Percentiles rank a stretch among this genome's conserved stretches.
Evolutionary conservation across 2,888 invertebrate genomes (phyloP).

Genomic region (Agrenia bidenticulata): DNA sequence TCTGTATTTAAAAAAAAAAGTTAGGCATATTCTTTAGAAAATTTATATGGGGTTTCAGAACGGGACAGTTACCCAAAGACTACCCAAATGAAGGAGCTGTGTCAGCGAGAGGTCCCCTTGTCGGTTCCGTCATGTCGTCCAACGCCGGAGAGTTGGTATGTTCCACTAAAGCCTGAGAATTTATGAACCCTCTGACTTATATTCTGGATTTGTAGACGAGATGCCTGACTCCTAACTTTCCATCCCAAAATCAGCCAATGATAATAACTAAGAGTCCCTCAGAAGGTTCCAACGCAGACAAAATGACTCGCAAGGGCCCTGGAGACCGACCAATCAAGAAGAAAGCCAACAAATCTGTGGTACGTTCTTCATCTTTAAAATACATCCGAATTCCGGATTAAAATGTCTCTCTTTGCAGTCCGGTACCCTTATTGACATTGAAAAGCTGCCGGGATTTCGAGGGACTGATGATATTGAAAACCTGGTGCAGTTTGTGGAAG

Average conservation of each 20-base stretch:
- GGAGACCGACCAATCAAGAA: neutral
- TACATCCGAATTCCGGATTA: no score
- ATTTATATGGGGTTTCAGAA: no score
- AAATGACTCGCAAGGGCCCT: neutral
- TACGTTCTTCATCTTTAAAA: neutral
- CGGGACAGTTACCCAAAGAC: neutral
- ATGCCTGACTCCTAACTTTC: neutral
- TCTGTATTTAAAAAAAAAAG: no score
- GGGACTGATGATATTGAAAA: slow-evolving; percentile 1
- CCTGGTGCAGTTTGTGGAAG: slow-evolving; percentile 9
- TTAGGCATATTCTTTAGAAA: no score
- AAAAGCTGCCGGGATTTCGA: slow-evolving; percentile 9
- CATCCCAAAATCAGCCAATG: neutral
- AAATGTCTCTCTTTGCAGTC: no score
- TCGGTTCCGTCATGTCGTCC: neutral
- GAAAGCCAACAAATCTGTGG: neutral
- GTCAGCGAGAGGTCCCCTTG: neutral
- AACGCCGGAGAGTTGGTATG: neutral
- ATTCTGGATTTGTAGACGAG: neutral
- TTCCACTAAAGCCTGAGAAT: neutral
- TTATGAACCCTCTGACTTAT: no score
- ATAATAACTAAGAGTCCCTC: neutral
- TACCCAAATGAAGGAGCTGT: neutral
- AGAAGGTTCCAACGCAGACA: slow-evolving; percentile 1
- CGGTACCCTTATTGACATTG: no score